These are phyloP conservation scores for Cheilosia vernalis DNA, from an alignment of 2,888 invertebrate species.

Conservation along the genomic window DNA sequence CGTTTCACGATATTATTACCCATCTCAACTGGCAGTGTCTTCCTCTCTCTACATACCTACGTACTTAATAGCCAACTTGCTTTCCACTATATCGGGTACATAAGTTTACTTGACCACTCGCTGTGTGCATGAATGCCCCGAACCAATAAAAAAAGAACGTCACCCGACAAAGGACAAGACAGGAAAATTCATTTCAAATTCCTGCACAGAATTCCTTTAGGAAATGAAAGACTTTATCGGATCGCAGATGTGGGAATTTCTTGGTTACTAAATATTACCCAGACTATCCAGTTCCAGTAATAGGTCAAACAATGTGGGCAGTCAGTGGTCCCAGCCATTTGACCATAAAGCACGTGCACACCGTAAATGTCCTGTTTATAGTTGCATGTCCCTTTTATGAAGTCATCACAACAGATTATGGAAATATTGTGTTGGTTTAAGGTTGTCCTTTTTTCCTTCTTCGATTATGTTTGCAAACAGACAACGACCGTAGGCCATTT, in stretches of 20 bases:
- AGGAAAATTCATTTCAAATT: conserved; percentile 54
- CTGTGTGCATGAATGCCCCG: conserved; percentile 47
- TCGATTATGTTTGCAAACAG: not conserved
- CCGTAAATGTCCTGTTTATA: conserved; percentile 51
- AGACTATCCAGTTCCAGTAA: not conserved
- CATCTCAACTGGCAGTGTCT: conserved; percentile 59
- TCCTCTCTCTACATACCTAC: conserved; percentile 13
- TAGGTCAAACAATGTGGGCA: conserved; percentile 5
- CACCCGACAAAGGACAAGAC: conserved; percentile 35
- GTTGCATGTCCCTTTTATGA: conserved; percentile 53
- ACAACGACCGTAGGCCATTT: not conserved
- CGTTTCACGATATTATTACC: conserved; percentile 60
- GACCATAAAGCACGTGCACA: conserved; percentile 51
- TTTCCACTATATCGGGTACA: conserved; percentile 37
- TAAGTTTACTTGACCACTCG: conserved; percentile 55
- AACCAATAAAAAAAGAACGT: conserved; percentile 53
- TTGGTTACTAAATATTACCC: conserved; percentile 5
- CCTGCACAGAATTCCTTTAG: conserved; percentile 53
- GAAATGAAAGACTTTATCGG: conserved; percentile 27
- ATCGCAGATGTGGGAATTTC: conserved; percentile 10
- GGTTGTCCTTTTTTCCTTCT: not conserved
- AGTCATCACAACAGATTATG: conserved; percentile 45
- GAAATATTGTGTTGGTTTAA: not conserved
- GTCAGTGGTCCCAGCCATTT: conserved; percentile 12
- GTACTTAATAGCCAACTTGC: conserved; percentile 21